Percentiles rank a stretch among this genome's conserved stretches.
Evolutionary conservation across 2,113 vertebrate species (phyloP).

Genomic region (Peromyscus maniculatus): DNA sequence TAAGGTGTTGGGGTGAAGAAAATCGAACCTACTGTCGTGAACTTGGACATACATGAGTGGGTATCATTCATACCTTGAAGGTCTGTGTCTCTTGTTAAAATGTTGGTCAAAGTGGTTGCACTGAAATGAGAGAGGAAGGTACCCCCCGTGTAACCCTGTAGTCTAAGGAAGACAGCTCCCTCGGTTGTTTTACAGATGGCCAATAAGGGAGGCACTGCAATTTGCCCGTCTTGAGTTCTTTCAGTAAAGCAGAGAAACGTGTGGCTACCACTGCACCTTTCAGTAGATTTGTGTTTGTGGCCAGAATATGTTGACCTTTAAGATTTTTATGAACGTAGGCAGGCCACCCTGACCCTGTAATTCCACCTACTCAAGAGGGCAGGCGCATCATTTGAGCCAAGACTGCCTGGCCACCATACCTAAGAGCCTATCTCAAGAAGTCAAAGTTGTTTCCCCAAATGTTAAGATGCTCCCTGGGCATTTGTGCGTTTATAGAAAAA

Average conservation of each 20-base stretch:
- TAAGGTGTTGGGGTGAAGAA: slow-evolving; percentile 52
- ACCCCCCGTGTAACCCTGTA: neutral
- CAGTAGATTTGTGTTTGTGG: slow-evolving; percentile 13
- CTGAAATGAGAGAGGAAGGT: neutral
- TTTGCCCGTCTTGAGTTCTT: neutral
- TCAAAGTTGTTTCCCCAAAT: neutral
- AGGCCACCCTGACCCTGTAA: neutral
- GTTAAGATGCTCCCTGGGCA: neutral
- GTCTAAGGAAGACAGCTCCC: neutral
- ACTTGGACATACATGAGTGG: neutral
- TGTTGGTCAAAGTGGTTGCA: neutral
- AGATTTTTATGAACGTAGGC: neutral
- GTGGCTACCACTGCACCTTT: slow-evolving; percentile 5
- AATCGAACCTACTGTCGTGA: neutral
- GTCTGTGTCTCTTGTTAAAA: neutral
- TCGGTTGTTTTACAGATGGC: neutral
- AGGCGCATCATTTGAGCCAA: neutral
- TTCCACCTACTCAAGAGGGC: neutral
- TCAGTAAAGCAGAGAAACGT: neutral
- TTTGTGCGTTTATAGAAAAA: slow-evolving; percentile 46
- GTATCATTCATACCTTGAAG: neutral
- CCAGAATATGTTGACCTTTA: slow-evolving; percentile 56
- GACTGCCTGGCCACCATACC: neutral
- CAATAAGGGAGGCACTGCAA: neutral
- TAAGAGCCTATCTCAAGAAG: neutral